Percentiles rank a stretch among this genome's conserved stretches.
Evolutionary conservation across 2,113 vertebrate genomes (phyloP).

Genomic region (Uria lomvia): DNA sequence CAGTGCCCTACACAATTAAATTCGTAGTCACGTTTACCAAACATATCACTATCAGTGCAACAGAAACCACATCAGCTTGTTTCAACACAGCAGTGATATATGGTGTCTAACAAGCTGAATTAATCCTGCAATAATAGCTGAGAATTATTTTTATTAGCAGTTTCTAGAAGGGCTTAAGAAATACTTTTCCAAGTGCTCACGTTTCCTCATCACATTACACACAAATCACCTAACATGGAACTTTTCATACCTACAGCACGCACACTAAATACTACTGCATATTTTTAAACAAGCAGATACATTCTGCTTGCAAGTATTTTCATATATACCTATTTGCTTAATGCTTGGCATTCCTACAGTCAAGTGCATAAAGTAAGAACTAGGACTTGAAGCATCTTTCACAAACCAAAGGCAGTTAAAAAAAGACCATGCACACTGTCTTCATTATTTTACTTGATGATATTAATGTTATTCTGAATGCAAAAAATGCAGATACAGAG

Average conservation of each 20-base stretch:
- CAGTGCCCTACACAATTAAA: not conserved
- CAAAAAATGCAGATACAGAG: not conserved
- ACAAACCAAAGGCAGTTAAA: not conserved
- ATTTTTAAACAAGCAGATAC: not conserved
- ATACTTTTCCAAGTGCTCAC: not conserved
- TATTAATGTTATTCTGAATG: not conserved
- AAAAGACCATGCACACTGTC: not conserved
- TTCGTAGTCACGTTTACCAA: not conserved
- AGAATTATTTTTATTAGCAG: not conserved
- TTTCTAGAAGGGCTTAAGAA: not conserved
- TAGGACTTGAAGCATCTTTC: not conserved
- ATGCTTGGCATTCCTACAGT: not conserved
- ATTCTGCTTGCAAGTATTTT: not conserved
- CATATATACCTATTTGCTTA: accelerated
- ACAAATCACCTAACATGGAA: not conserved
- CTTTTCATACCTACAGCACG: not conserved
- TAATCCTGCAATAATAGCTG: not conserved
- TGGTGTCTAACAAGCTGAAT: not conserved
- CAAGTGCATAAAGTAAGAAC: not conserved
- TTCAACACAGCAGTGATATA: not conserved
- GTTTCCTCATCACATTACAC: not conserved
- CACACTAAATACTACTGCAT: not conserved
- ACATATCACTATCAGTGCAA: not conserved
- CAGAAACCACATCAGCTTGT: not conserved
- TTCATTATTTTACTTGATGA: not conserved